phyloP scores from a whole-genome alignment of 53 echinoderm and acorn worm species.

The Henricia sp. region DNA sequence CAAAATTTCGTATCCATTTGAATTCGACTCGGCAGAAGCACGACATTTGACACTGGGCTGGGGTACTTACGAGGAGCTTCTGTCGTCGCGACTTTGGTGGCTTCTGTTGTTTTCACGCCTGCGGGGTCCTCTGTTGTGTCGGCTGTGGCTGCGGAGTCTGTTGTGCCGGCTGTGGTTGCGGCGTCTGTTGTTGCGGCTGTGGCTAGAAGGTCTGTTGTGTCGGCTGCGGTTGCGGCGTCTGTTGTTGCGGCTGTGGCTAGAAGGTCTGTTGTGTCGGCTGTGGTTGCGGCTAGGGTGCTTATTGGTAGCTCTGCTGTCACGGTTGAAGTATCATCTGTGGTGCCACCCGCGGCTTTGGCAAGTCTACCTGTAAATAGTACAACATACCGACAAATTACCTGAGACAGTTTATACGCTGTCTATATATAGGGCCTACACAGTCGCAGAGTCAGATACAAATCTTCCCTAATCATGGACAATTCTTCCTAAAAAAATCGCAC shows the following conservation, averaged over 20 bases:
- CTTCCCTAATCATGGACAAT: too few species aligned
- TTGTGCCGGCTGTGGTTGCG: background rate
- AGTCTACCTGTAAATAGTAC: too few species aligned
- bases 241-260: background rate
- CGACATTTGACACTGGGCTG: too few species aligned
- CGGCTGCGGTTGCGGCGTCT: background rate
- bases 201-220: background rate
- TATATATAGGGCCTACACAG: too few species aligned
- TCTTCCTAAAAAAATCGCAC: too few species aligned
- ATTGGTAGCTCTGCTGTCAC: background rate
- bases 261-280: background rate
- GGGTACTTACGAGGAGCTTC: background rate
- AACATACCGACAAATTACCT: too few species aligned
- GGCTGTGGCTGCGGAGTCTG: background rate
- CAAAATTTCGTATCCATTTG: too few species aligned
- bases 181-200: background rate
- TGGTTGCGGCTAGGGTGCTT: background rate
- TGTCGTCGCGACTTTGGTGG: background rate
- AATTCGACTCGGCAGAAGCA: too few species aligned
- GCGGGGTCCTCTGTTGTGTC: background rate
- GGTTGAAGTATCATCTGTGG: too few species aligned
- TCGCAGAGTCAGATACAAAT: too few species aligned
- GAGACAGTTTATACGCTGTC: too few species aligned
- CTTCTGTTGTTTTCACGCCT: background rate
- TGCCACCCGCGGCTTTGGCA: too few species aligned